phyloP scores from a whole-genome alignment of 2,797 vertebrate genomes.

The Phylloscopus collybita region DNA sequence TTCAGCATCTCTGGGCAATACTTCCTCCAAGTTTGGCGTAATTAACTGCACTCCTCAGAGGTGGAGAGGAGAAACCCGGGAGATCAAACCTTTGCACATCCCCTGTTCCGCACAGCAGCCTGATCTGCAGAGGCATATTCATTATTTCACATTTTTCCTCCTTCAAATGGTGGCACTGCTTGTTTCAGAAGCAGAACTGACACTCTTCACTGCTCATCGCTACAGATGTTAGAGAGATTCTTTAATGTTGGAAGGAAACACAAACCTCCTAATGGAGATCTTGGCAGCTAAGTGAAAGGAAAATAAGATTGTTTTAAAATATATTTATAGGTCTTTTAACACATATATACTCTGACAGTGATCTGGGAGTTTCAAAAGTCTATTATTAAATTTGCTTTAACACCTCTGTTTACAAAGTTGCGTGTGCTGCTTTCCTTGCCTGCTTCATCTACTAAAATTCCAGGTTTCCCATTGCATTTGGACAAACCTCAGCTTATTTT shows the following conservation, averaged over 20 bases:
- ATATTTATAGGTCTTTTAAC: slow-evolving; percentile 60
- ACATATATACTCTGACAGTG: slow-evolving; percentile 49
- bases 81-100: not conserved
- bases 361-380: slow-evolving; percentile 51
- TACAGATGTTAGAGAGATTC: slow-evolving; percentile 51
- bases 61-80: not conserved
- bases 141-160: slow-evolving; percentile 32
- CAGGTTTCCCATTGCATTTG: not conserved
- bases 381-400: slow-evolving; percentile 54
- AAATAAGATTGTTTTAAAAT: slow-evolving; percentile 65
- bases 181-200: slow-evolving; percentile 45
- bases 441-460: not conserved
- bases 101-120: not conserved
- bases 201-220: slow-evolving; percentile 16
- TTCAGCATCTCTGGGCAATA: not conserved
- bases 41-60: not conserved
- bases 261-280: slow-evolving; percentile 64
- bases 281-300: slow-evolving; percentile 64
- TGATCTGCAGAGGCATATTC: not conserved
- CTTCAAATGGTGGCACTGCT: slow-evolving; percentile 13
- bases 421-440: not conserved
- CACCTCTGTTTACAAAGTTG: slow-evolving; percentile 29
- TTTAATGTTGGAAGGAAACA: slow-evolving; percentile 64
- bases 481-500: not conserved
- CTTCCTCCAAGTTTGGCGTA: not conserved